These are phyloP conservation scores for Dryas iulia DNA, from an alignment of 1,140 invertebrate species.

Conservation along the genomic window DNA sequence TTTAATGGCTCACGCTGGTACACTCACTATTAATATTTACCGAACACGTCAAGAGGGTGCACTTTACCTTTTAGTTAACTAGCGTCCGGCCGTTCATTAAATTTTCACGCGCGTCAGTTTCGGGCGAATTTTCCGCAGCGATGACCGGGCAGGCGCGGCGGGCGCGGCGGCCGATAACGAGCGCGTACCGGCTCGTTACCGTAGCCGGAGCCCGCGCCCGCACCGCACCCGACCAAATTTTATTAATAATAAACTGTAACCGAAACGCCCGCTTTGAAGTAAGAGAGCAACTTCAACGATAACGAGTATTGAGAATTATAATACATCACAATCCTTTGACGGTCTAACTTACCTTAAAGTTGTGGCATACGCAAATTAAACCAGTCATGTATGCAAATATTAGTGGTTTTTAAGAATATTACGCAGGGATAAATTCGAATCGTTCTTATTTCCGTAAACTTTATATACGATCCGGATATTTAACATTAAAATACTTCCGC, in stretches of 20 bases:
- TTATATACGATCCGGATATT: too few species aligned
- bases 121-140: constrained; percentile 78
- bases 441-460: not conserved
- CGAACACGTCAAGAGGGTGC: constrained; percentile 80
- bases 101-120: constrained; percentile 80
- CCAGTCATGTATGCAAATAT: constrained; percentile 18
- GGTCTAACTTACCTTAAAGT: constrained; percentile 49
- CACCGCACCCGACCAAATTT: constrained; percentile 55
- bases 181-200: constrained; percentile 42
- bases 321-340: constrained; percentile 58
- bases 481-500: too few species aligned
- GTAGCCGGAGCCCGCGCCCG: constrained; percentile 33
- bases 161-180: constrained; percentile 61
- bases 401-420: constrained; percentile 11
- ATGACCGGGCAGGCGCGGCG: constrained; percentile 56
- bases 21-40: constrained; percentile 79
- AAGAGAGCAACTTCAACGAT: constrained; percentile 65
- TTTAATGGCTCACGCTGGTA: constrained; percentile 77
- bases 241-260: constrained; percentile 79
- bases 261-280: constrained; percentile 72
- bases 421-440: not conserved
- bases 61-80: constrained; percentile 81
- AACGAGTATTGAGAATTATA: constrained; percentile 64
- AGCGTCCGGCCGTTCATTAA: constrained; percentile 80
- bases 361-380: constrained; percentile 14